Conservation (phyloP, 2,113 vertebrate genomes). For the Myotis lucifugus region DNA sequence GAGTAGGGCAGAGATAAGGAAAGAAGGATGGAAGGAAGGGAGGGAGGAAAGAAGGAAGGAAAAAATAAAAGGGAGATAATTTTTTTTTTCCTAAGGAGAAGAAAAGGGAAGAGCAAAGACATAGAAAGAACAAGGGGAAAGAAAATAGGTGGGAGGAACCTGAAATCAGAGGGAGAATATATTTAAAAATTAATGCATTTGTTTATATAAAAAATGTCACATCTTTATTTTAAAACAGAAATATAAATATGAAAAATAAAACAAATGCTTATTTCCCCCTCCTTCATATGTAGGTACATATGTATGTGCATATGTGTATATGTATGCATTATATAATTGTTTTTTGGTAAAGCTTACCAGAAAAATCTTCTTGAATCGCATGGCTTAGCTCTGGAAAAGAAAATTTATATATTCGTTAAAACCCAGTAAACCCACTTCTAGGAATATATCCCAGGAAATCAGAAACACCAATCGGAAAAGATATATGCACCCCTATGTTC, state of each 20-base stretch:
- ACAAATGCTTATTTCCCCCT: neutral
- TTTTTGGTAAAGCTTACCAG: slow-evolving; percentile 86
- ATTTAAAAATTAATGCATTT: slow-evolving; percentile 41
- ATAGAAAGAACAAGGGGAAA: neutral
- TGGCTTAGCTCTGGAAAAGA: slow-evolving; percentile 88
- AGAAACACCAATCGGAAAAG: too few species aligned
- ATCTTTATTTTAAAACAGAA: neutral
- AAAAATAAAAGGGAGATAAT: neutral
- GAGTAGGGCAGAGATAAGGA: neutral
- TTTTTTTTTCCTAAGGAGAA: neutral
- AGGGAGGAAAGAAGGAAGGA: too few species aligned
- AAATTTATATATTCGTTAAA: slow-evolving; percentile 58
- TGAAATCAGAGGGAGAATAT: neutral
- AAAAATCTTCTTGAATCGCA: slow-evolving; percentile 87
- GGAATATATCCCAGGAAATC: too few species aligned
- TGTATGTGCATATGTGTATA: neutral
- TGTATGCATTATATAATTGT: neutral
- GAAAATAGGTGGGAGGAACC: neutral
- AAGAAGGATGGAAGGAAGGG: neutral
- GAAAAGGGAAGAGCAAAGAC: slow-evolving; percentile 5
- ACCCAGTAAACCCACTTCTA: neutral
- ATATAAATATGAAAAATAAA: slow-evolving; percentile 10
- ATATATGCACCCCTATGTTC: too few species aligned
- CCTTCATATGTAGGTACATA: neutral
- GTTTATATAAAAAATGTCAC: neutral